Evolutionary conservation across 2,113 vertebrate genomes (phyloP).

Genomic region (Numenius arquata): DNA sequence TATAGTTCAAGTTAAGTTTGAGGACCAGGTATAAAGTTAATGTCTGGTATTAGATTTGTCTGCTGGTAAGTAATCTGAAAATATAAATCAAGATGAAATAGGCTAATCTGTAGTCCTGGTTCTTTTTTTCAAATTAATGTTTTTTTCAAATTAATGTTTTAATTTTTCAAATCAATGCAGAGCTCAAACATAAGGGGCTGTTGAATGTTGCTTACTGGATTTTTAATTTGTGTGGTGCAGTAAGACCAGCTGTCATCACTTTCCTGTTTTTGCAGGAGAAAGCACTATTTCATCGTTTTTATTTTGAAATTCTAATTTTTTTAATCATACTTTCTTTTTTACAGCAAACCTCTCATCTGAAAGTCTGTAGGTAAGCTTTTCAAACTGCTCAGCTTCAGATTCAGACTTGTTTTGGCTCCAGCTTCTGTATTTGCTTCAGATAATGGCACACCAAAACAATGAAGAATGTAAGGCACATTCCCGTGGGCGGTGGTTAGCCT

Average conservation of each 20-base stretch:
- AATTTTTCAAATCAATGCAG: no score
- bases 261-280: not conserved
- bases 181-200: not conserved
- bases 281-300: not conserved
- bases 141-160: not conserved
- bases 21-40: not conserved
- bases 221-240: not conserved
- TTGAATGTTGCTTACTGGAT: not conserved
- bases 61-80: not conserved
- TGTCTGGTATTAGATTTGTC: not conserved
- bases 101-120: not conserved
- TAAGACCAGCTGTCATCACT: not conserved
- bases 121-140: not conserved
- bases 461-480: conserved; percentile 15
- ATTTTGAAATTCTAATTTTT: not conserved
- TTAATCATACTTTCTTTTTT: conserved; percentile 9
- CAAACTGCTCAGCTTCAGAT: not conserved
- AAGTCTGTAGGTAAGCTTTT: conserved; percentile 72
- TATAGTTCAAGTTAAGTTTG: not conserved
- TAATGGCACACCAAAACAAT: conserved; percentile 2
- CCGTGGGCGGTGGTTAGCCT: not conserved
- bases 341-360: conserved; percentile 76
- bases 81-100: not conserved
- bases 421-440: conserved; percentile 12
- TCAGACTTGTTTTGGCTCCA: conserved; percentile 31